Conservation (phyloP, 2,888 invertebrate species). For the Cheilosia vernalis region DNA sequence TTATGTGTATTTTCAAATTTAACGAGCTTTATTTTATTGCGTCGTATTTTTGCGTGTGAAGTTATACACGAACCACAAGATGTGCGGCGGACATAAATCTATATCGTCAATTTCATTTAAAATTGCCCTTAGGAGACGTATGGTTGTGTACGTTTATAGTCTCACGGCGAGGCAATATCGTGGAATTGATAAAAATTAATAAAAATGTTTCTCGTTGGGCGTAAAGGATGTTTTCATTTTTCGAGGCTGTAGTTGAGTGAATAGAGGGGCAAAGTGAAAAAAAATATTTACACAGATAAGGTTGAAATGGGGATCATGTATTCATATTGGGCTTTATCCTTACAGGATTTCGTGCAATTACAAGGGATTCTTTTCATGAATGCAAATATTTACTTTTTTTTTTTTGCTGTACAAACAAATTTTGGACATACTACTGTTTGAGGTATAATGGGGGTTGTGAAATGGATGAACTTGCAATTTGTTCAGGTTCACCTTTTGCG, state of each 20-base stretch:
- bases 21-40: constrained; percentile 44
- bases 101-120: constrained; percentile 31
- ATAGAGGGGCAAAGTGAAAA: background rate
- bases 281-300: constrained; percentile 26
- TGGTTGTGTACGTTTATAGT: background rate
- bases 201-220: constrained; percentile 50
- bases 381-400: background rate
- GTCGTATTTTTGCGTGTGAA: constrained; percentile 10
- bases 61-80: constrained; percentile 14
- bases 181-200: constrained; percentile 64
- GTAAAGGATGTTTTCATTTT: constrained; percentile 20
- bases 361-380: background rate
- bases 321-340: constrained; percentile 8
- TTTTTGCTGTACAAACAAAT: no score
- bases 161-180: constrained; percentile 17
- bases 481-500: no score
- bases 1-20: constrained; percentile 26
- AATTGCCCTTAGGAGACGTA: constrained; percentile 37
- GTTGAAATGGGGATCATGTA: constrained; percentile 5
- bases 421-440: no score
- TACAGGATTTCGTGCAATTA: constrained; percentile 16
- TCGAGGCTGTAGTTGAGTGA: constrained; percentile 11
- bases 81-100: constrained; percentile 3
- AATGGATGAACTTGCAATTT: no score
- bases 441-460: no score